Percentiles rank a stretch among this genome's conserved stretches.
Conservation (phyloP, 2,888 invertebrate genomes). For the Hofmannophila pseudospretella region DNA sequence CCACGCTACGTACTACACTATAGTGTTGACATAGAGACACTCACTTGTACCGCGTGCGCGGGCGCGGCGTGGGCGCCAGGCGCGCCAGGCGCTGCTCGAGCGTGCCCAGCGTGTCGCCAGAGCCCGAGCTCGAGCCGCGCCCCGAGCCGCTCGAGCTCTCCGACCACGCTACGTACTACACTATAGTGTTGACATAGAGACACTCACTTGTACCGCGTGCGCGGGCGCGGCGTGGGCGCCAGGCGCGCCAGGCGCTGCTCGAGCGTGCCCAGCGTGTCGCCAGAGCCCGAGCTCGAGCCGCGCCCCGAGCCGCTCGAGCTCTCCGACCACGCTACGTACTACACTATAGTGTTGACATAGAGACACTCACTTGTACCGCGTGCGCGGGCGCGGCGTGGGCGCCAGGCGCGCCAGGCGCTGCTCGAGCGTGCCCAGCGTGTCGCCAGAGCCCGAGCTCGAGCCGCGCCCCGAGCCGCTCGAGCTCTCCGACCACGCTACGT, state of each 20-base stretch:
- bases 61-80: conserved; percentile 57
- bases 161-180: conserved; percentile 71
- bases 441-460: conserved; percentile 67
- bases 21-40: too few species aligned
- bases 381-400: conserved; percentile 59
- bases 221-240: conserved; percentile 53
- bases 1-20: too few species aligned
- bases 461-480: conserved; percentile 72
- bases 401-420: conserved; percentile 56
- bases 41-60: conserved; percentile 62
- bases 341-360: too few species aligned
- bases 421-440: conserved; percentile 37
- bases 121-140: conserved; percentile 70
- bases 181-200: too few species aligned
- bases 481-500: conserved; percentile 71
- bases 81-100: conserved; percentile 51
- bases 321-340: conserved; percentile 71
- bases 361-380: conserved; percentile 57
- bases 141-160: conserved; percentile 72
- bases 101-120: conserved; percentile 45
- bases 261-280: conserved; percentile 36
- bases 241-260: conserved; percentile 55
- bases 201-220: conserved; percentile 58
- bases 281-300: conserved; percentile 69
- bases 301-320: conserved; percentile 71